Percentiles rank a stretch among this genome's conserved stretches.
These are phyloP conservation scores for Eristalis tenax DNA, from an alignment of 2,888 invertebrate genomes.

Conservation along the genomic window DNA sequence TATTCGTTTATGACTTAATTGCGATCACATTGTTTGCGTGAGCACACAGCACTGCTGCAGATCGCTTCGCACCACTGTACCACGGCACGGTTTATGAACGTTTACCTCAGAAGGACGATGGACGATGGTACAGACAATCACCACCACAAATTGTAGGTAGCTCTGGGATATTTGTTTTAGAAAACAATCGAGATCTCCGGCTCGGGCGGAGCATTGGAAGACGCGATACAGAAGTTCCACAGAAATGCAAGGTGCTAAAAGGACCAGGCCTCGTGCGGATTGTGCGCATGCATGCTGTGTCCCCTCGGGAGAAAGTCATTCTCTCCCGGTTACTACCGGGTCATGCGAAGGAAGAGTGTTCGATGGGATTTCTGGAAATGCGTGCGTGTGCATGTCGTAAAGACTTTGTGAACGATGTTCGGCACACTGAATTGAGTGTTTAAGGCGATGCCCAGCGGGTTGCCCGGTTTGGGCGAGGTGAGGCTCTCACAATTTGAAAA, in stretches of 20 bases:
- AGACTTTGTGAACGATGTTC: conserved; percentile 1
- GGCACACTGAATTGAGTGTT: conserved; percentile 37
- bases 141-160: conserved; percentile 64
- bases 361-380: conserved; percentile 28
- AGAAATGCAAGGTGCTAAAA: conserved; percentile 65
- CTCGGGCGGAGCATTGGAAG: conserved; percentile 31
- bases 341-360: conserved; percentile 3
- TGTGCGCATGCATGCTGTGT: conserved; percentile 26
- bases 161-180: conserved; percentile 65
- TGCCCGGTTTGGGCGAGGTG: background rate
- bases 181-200: conserved; percentile 44
- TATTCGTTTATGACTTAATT: conserved; percentile 68
- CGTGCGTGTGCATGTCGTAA: conserved; percentile 66
- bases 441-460: conserved; percentile 30
- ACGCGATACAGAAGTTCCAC: conserved; percentile 23
- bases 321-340: conserved; percentile 34
- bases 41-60: conserved; percentile 1
- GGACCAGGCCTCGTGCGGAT: conserved; percentile 23
- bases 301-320: conserved; percentile 16
- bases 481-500: background rate
- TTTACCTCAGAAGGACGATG: background rate
- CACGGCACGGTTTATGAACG: conserved; percentile 18
- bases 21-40: conserved; percentile 38
- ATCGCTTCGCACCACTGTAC: too few species aligned
- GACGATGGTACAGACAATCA: conserved; percentile 28